A percentile compares a stretch with the other conserved stretches of the same genome.
Conservation (phyloP, 1,140 invertebrate species). For the Penaeus vannamei region DNA sequence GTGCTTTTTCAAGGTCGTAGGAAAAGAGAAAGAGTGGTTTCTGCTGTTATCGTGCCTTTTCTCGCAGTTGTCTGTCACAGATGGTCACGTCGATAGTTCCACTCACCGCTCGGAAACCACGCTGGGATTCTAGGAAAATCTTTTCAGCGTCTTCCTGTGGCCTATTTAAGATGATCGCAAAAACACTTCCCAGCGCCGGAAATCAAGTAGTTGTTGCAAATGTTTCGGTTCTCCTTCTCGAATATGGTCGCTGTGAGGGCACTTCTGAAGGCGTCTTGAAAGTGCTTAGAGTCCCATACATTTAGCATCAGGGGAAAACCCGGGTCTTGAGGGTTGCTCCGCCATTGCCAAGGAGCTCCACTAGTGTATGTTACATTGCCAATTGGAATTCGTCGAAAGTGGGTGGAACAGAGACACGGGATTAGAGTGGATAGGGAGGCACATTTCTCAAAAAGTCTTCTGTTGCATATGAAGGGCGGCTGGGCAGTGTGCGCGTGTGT, state of each 20-base stretch:
- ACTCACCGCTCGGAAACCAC: neutral
- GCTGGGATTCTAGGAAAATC: neutral
- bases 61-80: neutral
- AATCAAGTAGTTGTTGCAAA: neutral
- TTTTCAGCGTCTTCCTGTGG: neutral
- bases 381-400: neutral
- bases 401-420: neutral
- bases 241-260: neutral
- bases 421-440: neutral
- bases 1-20: neutral
- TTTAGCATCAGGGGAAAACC: neutral
- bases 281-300: neutral
- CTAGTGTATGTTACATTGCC: neutral
- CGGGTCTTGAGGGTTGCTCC: neutral
- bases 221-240: conserved; percentile 1
- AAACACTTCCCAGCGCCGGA: neutral
- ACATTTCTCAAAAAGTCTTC: neutral
- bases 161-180: neutral
- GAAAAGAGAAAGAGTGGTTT: neutral
- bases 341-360: neutral
- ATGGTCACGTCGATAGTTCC: neutral
- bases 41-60: neutral
- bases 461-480: too few relatives aligned
- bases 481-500: too few relatives aligned
- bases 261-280: neutral